These are phyloP conservation scores for Oscheius sp. DNA, from an alignment of 2,888 invertebrate genomes.

Conservation along the genomic window DNA sequence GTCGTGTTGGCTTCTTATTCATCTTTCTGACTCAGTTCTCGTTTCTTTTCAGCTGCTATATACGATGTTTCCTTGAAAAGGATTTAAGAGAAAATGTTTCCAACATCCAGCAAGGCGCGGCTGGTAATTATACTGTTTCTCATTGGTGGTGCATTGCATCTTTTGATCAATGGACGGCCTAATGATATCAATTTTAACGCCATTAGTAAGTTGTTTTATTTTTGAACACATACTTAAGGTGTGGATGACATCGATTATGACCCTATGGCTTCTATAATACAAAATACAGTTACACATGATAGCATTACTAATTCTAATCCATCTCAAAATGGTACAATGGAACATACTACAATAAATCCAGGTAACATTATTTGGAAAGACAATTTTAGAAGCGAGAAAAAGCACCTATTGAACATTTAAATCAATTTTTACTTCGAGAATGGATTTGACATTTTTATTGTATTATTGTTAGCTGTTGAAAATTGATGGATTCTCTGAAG, in stretches of 20 bases:
- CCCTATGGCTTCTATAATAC: conserved; percentile 20
- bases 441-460: too few species aligned
- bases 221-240: conserved; percentile 2
- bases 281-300: conserved; percentile 17
- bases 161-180: conserved; percentile 25
- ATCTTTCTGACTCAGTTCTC: too few species aligned
- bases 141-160: conserved; percentile 23
- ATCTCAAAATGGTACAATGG: background rate
- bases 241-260: conserved; percentile 13
- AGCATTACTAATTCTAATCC: background rate
- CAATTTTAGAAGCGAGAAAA: too few species aligned
- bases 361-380: too few species aligned
- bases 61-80: conserved; percentile 9
- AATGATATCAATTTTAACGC: conserved; percentile 18
- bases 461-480: too few species aligned
- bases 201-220: background rate
- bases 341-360: background rate
- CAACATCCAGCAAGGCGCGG: conserved; percentile 11
- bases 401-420: too few species aligned
- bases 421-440: too few species aligned
- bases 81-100: conserved; percentile 11
- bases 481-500: too few species aligned
- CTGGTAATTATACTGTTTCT: conserved; percentile 10
- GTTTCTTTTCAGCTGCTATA: background rate
- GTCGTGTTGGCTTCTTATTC: too few species aligned